A percentile compares a stretch with the other conserved stretches of the same genome.
These are phyloP conservation scores for Aplodontia rufa DNA, from an alignment of 2,113 vertebrate genomes.

Conservation along the genomic window DNA sequence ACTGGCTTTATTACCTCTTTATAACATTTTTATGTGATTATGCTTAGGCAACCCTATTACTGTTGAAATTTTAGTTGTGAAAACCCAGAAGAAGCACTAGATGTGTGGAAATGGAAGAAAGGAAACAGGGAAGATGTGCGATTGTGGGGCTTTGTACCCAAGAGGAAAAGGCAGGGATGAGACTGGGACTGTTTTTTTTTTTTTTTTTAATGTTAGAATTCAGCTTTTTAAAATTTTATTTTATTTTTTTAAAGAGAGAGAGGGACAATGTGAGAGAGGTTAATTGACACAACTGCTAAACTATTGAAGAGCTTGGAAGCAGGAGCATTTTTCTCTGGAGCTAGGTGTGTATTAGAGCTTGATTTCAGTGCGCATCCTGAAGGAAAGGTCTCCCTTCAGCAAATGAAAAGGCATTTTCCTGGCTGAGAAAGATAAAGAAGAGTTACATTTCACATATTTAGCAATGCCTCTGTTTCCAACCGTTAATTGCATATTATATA, in stretches of 20 bases:
- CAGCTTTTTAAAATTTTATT: too few species aligned
- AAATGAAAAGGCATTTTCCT: neutral
- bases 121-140: neutral
- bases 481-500: neutral
- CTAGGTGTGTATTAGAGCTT: too few species aligned
- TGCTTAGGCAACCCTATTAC: neutral
- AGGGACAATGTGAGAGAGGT: too few species aligned
- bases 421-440: neutral
- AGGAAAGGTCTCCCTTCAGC: neutral
- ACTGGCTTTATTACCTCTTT: neutral
- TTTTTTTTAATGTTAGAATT: neutral
- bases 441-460: neutral
- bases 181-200: fast-evolving
- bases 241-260: too few species aligned
- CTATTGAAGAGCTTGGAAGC: neutral
- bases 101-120: fast-evolving
- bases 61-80: fast-evolving
- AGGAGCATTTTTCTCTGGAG: neutral
- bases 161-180: too few species aligned
- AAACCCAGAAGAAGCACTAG: neutral
- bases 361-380: neutral
- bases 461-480: neutral
- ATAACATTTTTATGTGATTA: too few species aligned
- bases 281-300: neutral
- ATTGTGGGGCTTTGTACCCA: neutral